phyloP scores from a whole-genome alignment of 1,140 invertebrate genomes.

The Scaptomyza pallida region DNA sequence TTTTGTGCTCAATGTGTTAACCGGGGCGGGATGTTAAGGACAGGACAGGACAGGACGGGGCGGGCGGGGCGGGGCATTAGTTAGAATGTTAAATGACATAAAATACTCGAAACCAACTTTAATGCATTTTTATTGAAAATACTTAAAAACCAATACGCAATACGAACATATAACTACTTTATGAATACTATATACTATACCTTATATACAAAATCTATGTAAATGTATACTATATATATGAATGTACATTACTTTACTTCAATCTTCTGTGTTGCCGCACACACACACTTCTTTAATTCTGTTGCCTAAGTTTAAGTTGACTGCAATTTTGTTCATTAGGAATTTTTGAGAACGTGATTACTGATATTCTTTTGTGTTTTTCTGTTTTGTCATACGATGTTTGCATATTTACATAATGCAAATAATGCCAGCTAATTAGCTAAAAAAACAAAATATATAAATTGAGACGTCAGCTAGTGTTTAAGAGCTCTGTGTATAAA shows the following conservation, averaged over 20 bases:
- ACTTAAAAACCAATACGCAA: too few species aligned
- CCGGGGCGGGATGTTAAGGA: not conserved
- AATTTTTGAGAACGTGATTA: constrained; percentile 53
- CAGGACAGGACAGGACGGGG: not conserved
- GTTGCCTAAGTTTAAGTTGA: constrained; percentile 81
- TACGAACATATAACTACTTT: constrained; percentile 11
- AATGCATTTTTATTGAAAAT: constrained; percentile 72
- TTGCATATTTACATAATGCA: constrained; percentile 29
- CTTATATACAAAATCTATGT: constrained; percentile 30
- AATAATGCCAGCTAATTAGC: constrained; percentile 59
- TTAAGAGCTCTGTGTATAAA: constrained; percentile 73
- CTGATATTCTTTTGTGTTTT: constrained; percentile 70
- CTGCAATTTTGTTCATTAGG: constrained; percentile 43
- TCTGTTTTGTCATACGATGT: constrained; percentile 61
- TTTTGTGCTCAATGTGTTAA: constrained; percentile 51
- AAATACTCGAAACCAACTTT: constrained; percentile 76
- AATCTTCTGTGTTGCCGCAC: constrained; percentile 61
- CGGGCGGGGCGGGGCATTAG: constrained; percentile 35
- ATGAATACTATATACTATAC: constrained; percentile 10
- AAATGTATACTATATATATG: constrained; percentile 5
- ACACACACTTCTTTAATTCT: constrained; percentile 49
- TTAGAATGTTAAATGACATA: constrained; percentile 73
- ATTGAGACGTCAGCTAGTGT: constrained; percentile 66
- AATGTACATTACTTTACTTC: constrained; percentile 54
- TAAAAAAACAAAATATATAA: too few species aligned